Evolutionary conservation across 30 jellyfish, hydroid and myxozoan genomes (phyloP).

Genomic region (Aurelia coerulea): DNA sequence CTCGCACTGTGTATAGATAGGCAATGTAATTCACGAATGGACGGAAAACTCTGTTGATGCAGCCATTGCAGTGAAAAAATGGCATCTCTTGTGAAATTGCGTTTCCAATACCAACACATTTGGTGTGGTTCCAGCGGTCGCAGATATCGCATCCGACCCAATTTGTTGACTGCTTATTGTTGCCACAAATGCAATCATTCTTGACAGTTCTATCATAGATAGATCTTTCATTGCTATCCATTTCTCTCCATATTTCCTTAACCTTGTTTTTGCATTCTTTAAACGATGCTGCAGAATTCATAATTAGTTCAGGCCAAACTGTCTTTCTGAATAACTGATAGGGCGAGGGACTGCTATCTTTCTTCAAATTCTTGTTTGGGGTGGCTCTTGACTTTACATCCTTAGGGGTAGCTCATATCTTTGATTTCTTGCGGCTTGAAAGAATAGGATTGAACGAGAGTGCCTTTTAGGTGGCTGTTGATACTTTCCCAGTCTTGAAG

Average conservation of each 20-base stretch:
- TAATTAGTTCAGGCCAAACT: not conserved
- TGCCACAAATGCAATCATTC: not conserved
- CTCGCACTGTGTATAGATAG: not conserved
- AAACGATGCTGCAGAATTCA: not conserved
- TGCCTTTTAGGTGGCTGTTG: no score
- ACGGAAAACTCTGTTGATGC: not conserved
- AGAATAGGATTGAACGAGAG: no score
- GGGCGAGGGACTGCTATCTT: no score
- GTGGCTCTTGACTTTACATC: no score
- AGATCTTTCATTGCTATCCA: not conserved
- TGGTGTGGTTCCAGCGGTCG: conserved; percentile 9
- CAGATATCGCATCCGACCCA: not conserved
- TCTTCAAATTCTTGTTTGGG: no score
- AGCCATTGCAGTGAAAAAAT: conserved; percentile 14
- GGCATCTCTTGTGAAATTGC: conserved; percentile 15
- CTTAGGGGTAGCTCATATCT: no score
- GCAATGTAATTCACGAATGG: conserved; percentile 8
- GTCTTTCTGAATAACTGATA: not conserved
- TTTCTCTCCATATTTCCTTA: not conserved
- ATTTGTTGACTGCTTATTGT: not conserved
- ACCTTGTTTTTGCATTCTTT: not conserved
- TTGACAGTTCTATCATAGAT: not conserved
- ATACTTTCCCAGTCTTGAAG: no score
- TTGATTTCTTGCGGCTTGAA: no score
- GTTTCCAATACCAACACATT: not conserved